phyloP scores from a whole-genome alignment of 2,113 vertebrate genomes.

The Mormyrus iriodes region DNA sequence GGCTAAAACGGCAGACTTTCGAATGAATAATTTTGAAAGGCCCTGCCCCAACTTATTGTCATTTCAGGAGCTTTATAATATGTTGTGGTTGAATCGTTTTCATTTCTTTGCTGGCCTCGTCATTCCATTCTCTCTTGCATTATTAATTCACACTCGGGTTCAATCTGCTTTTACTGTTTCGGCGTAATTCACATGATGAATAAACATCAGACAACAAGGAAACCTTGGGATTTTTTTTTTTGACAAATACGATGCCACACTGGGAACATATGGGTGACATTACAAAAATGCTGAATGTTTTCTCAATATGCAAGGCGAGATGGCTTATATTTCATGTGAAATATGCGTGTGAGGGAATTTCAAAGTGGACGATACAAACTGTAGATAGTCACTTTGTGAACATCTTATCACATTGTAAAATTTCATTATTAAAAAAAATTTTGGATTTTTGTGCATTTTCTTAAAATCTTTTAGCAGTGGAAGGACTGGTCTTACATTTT shows the following conservation, averaged over 20 bases:
- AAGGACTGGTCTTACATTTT: neutral
- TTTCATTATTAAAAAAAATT: neutral
- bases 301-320: neutral
- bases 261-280: neutral
- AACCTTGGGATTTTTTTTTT: neutral
- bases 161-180: conserved; percentile 15
- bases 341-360: neutral
- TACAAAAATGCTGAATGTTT: neutral
- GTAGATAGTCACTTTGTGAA: neutral
- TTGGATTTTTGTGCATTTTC: neutral
- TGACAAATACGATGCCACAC: neutral
- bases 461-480: neutral
- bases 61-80: conserved; percentile 22
- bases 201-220: neutral
- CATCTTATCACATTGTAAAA: neutral
- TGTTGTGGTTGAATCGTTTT: conserved; percentile 23
- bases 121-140: conserved; percentile 1
- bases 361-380: neutral
- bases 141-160: conserved; percentile 22
- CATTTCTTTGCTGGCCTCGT: conserved; percentile 17
- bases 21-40: conserved; percentile 9
- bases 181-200: neutral
- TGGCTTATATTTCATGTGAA: neutral
- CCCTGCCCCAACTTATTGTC: conserved; percentile 3
- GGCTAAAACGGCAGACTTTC: conserved; percentile 12